Percentiles rank a stretch among this genome's conserved stretches.
Conservation (phyloP, 2,113 vertebrate genomes). For the Calyptommatus sinebrachiatus region DNA sequence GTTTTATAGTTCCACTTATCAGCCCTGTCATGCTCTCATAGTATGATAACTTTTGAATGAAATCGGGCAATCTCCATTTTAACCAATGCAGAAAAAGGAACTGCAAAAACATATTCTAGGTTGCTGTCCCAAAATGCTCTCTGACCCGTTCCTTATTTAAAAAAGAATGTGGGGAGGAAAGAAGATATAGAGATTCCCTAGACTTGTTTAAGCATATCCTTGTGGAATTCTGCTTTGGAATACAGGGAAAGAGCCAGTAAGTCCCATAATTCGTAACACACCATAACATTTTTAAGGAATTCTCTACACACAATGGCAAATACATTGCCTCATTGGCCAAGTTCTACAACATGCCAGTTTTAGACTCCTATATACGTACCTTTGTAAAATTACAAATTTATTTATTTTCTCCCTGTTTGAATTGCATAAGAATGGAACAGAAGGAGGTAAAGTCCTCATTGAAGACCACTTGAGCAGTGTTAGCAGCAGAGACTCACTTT, state of each 20-base stretch:
- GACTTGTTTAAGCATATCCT: neutral
- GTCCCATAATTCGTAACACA: neutral
- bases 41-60: neutral
- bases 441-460: no score
- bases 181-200: neutral
- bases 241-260: neutral
- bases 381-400: neutral
- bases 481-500: no score
- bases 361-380: neutral
- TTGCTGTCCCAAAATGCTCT: neutral
- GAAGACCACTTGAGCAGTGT: no score
- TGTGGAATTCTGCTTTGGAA: neutral
- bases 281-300: neutral
- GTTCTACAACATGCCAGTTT: neutral
- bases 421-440: no score
- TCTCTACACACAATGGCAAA: neutral
- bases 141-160: neutral
- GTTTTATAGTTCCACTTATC: conserved; percentile 14
- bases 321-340: neutral
- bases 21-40: neutral
- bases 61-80: neutral
- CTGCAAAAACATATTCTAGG: neutral
- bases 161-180: neutral
- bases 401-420: neutral
- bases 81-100: neutral